Evolutionary conservation across 2,113 vertebrate genomes (phyloP).

Genomic region (Ursus arctos): DNA sequence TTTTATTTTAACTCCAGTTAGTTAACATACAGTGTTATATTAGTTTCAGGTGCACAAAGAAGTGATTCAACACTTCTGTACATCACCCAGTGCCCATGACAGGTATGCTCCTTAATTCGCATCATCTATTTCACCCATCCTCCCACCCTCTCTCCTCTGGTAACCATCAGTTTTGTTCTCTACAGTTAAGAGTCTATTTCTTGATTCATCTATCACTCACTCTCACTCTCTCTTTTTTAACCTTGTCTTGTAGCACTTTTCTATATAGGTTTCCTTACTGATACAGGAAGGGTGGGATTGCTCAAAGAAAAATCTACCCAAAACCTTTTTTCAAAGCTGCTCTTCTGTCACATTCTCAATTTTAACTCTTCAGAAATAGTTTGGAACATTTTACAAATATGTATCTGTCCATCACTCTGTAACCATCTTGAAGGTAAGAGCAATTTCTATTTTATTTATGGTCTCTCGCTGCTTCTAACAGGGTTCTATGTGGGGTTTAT

Average conservation of each 20-base stretch:
- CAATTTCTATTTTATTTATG: neutral
- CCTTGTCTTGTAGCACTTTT: neutral
- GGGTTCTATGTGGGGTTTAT: fast-evolving
- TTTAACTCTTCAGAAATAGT: neutral
- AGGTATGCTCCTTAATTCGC: neutral
- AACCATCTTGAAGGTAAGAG: neutral
- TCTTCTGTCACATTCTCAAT: neutral
- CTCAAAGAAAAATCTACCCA: neutral
- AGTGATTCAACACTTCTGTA: neutral
- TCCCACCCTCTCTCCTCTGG: neutral
- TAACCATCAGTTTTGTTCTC: neutral
- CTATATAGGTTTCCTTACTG: neutral
- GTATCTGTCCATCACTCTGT: neutral
- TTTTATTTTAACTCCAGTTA: neutral
- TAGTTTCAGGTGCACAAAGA: neutral
- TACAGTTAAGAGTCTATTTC: neutral
- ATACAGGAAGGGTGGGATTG: neutral
- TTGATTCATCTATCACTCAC: neutral
- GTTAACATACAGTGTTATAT: neutral
- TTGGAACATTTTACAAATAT: neutral
- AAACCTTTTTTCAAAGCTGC: neutral
- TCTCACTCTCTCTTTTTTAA: neutral
- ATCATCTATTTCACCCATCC: neutral
- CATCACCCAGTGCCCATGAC: neutral
- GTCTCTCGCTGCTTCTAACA: neutral